Percentiles rank a stretch among this genome's conserved stretches.
Evolutionary conservation across 2,888 invertebrate species (phyloP).

Genomic region (Polymixis flavicincta): DNA sequence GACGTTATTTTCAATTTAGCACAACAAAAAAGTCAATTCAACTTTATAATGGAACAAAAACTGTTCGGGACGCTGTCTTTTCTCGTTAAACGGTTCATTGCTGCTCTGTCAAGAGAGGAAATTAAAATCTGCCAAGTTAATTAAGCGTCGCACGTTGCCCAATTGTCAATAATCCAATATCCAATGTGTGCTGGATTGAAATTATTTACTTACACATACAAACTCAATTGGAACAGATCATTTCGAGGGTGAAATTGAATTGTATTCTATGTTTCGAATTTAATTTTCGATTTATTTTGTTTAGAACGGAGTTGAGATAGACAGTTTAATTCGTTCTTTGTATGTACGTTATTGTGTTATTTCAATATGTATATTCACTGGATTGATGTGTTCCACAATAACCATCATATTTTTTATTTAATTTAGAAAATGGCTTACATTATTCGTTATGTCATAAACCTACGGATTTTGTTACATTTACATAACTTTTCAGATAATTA

Average conservation of each 20-base stretch:
- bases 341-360: not conserved
- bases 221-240: slow-evolving; percentile 49
- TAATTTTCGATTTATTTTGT: slow-evolving; percentile 26
- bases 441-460: not conserved
- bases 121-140: slow-evolving; percentile 68
- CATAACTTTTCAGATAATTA: too few species aligned
- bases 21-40: not conserved
- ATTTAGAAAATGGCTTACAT: not conserved
- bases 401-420: not conserved
- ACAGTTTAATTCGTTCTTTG: slow-evolving; percentile 10
- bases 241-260: slow-evolving; percentile 52
- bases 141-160: slow-evolving; percentile 60
- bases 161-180: slow-evolving; percentile 54
- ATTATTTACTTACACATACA: slow-evolving; percentile 47
- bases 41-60: slow-evolving; percentile 19
- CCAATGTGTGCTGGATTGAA: slow-evolving; percentile 47
- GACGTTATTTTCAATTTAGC: not conserved
- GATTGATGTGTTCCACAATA: not conserved
- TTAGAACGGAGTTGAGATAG: slow-evolving; percentile 12
- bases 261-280: slow-evolving; percentile 32
- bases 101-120: slow-evolving; percentile 59
- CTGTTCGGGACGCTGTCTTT: slow-evolving; percentile 11
- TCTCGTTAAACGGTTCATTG: slow-evolving; percentile 48
- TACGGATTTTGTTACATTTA: not conserved
- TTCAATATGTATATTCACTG: not conserved